These are phyloP conservation scores for Taenioides sp. DNA, from an alignment of 2,797 vertebrate species.

Conservation along the genomic window DNA sequence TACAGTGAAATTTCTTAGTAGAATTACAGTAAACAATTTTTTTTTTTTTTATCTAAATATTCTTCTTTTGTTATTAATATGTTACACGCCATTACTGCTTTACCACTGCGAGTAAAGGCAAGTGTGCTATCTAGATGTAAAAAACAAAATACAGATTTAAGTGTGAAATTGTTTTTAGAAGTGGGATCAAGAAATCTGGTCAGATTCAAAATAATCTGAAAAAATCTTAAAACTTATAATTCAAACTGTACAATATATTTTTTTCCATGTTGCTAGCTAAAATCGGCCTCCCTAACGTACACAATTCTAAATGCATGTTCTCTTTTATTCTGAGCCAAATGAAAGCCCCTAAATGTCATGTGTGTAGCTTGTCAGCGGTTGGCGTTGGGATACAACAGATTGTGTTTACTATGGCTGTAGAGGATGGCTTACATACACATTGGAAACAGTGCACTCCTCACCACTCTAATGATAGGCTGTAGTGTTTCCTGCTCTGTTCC, in stretches of 20 bases:
- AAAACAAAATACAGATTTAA: too few relatives aligned
- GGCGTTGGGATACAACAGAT: constrained; percentile 31
- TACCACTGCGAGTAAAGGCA: neutral
- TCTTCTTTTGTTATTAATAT: neutral
- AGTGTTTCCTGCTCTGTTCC: constrained; percentile 37
- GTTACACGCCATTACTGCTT: neutral
- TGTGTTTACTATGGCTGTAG: constrained; percentile 40
- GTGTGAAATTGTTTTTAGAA: too few relatives aligned
- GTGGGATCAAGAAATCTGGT: too few relatives aligned
- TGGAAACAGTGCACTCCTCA: constrained; percentile 57
- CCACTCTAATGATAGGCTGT: constrained; percentile 60
- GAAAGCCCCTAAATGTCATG: constrained; percentile 54
- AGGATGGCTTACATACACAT: constrained; percentile 36
- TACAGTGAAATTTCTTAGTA: too few relatives aligned
- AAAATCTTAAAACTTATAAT: neutral
- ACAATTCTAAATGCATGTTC: constrained; percentile 5
- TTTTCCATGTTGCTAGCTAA: neutral
- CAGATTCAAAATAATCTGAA: neutral
- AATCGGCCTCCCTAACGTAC: neutral
- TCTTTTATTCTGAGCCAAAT: constrained; percentile 18
- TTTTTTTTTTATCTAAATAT: too few relatives aligned
- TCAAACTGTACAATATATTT: neutral
- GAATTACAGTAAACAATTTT: too few relatives aligned
- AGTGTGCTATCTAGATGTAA: too few relatives aligned
- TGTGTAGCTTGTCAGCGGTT: constrained; percentile 41